These are phyloP conservation scores for Aspidoscelis tigris DNA, from an alignment of 2,113 vertebrate species.

Conservation along the genomic window DNA sequence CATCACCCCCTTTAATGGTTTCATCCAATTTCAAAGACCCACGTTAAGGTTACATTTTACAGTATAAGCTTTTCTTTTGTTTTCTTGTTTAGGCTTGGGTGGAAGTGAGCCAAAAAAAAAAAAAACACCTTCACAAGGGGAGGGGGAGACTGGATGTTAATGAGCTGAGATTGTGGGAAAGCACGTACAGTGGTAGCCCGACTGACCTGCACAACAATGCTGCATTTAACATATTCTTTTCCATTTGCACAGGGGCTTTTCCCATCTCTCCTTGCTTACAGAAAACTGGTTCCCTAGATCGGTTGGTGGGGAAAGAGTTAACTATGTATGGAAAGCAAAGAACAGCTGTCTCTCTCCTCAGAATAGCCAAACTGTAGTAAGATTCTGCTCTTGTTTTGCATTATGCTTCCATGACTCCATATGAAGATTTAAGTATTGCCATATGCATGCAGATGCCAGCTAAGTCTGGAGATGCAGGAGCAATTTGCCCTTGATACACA, in stretches of 20 bases:
- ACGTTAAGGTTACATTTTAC: constrained; percentile 64
- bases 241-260: constrained; percentile 56
- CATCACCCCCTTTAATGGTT: constrained; percentile 64
- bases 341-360: constrained; percentile 46
- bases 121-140: constrained; percentile 61
- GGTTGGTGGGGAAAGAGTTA: constrained; percentile 5
- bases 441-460: not conserved
- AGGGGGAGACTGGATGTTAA: constrained; percentile 72
- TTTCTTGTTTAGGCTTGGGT: constrained; percentile 57
- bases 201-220: constrained; percentile 74
- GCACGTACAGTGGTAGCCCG: constrained; percentile 65
- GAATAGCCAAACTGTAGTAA: constrained; percentile 24
- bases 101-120: constrained; percentile 67
- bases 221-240: constrained; percentile 77
- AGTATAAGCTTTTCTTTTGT: constrained; percentile 69
- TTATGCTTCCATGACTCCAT: constrained; percentile 26
- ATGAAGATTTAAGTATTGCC: constrained; percentile 22
- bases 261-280: constrained; percentile 23
- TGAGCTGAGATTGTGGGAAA: constrained; percentile 77
- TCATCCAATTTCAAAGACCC: constrained; percentile 62
- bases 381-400: constrained; percentile 29
- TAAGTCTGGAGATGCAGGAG: not conserved
- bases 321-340: constrained; percentile 56
- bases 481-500: not conserved
- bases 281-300: constrained; percentile 61